These are phyloP conservation scores for Synodontis membranacea DNA, from an alignment of 2,113 vertebrate genomes.

Conservation along the genomic window DNA sequence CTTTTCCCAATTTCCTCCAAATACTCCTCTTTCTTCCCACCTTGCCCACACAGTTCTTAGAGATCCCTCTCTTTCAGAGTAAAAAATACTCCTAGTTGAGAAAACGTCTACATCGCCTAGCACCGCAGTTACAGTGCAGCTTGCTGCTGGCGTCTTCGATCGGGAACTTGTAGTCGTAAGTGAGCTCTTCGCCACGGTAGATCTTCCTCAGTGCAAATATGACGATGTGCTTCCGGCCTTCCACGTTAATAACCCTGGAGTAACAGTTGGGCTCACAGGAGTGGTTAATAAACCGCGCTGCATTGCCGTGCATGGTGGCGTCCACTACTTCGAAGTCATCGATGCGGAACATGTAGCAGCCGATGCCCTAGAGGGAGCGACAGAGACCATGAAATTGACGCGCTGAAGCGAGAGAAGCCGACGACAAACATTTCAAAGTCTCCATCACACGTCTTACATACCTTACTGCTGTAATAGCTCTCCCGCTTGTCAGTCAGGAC, in stretches of 20 bases:
- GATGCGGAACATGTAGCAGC: conserved; percentile 95
- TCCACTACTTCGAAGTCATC: conserved; percentile 93
- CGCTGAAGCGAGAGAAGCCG: not conserved
- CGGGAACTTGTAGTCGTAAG: conserved; percentile 93
- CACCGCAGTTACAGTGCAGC: conserved; percentile 85
- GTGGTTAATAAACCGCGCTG: conserved; percentile 92
- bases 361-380: conserved; percentile 77
- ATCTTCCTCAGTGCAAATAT: conserved; percentile 89
- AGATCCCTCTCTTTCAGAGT: not conserved
- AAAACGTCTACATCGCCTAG: conserved; percentile 84
- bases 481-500: conserved; percentile 89
- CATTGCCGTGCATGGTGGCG: conserved; percentile 90
- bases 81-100: conserved; percentile 73
- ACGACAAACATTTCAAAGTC: not conserved
- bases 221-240: conserved; percentile 91
- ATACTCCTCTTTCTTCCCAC: not conserved
- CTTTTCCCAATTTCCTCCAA: too few relatives aligned
- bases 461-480: conserved; percentile 90
- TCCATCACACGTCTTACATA: conserved; percentile 45
- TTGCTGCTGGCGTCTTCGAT: conserved; percentile 89
- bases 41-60: not conserved
- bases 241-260: conserved; percentile 88
- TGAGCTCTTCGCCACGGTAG: conserved; percentile 88
- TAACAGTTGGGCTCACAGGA: conserved; percentile 93
- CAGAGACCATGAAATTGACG: not conserved